Percentiles rank a stretch among this genome's conserved stretches.
These are phyloP conservation scores for Alentia gelatinosa DNA, from an alignment of 2,888 invertebrate species.

Conservation along the genomic window DNA sequence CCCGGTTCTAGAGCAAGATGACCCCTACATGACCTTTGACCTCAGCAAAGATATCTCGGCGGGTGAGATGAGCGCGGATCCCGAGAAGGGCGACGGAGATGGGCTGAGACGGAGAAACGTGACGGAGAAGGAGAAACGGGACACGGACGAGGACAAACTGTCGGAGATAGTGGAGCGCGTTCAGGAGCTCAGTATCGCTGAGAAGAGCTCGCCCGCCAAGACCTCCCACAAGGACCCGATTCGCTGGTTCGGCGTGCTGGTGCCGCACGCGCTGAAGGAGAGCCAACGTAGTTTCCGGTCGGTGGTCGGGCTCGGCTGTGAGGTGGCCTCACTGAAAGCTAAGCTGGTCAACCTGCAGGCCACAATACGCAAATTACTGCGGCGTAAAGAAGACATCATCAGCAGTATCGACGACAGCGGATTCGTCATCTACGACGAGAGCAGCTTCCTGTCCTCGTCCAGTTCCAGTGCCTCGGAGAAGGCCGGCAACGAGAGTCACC, in stretches of 20 bases:
- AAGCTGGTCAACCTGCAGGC: slow-evolving; percentile 51
- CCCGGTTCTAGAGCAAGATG: slow-evolving; percentile 29
- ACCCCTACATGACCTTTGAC: slow-evolving; percentile 25
- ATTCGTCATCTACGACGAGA: slow-evolving; percentile 43
- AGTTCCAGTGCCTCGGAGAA: not conserved
- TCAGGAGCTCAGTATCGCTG: not conserved
- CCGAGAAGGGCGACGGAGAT: not conserved
- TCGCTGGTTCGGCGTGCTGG: slow-evolving; percentile 92
- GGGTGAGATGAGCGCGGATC: not conserved
- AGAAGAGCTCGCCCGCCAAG: slow-evolving; percentile 52
- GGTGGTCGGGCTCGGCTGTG: slow-evolving; percentile 63
- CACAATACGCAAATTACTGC: slow-evolving; percentile 49
- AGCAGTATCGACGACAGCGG: slow-evolving; percentile 40
- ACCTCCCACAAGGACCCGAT: slow-evolving; percentile 84
- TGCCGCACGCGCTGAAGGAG: slow-evolving; percentile 88
- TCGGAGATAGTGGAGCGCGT: not conserved
- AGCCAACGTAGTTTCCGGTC: slow-evolving; percentile 89
- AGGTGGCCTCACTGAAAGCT: slow-evolving; percentile 57
- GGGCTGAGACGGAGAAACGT: not conserved
- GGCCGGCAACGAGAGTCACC: not conserved
- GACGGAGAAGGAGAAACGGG: not conserved
- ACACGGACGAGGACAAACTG: not conserved
- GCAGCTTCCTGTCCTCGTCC: slow-evolving; percentile 9
- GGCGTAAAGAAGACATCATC: slow-evolving; percentile 53
- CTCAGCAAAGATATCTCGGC: not conserved